phyloP scores from a whole-genome alignment of 2,888 invertebrate species.

The Rugalucina vietnamica region DNA sequence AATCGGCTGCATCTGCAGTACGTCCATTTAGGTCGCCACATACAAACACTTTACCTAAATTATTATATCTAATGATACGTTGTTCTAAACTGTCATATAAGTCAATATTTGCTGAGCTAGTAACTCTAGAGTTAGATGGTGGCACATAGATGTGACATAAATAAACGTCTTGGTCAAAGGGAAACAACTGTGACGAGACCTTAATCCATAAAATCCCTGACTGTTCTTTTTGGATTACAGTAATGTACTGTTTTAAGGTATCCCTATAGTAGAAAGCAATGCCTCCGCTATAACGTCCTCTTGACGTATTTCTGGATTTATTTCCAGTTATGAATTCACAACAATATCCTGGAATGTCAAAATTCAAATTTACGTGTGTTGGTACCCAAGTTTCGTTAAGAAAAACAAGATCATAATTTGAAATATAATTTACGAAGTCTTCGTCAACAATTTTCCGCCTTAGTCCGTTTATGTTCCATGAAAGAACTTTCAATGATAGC shows the following conservation, averaged over 20 bases:
- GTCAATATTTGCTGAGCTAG: not conserved
- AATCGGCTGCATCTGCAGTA: not conserved
- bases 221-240: not conserved
- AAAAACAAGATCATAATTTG: not conserved
- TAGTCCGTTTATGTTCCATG: not conserved
- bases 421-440: not conserved
- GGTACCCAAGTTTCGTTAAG: not conserved
- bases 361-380: not conserved
- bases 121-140: not conserved
- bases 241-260: not conserved
- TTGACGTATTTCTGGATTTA: not conserved
- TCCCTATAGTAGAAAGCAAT: not conserved
- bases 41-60: not conserved
- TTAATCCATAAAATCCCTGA: not conserved
- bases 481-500: not conserved
- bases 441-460: not conserved
- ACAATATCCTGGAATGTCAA: not conserved
- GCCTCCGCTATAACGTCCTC: not conserved
- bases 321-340: not conserved
- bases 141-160: not conserved
- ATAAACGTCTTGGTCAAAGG: not conserved
- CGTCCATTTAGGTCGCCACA: not conserved
- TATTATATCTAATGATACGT: not conserved
- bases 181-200: not conserved
- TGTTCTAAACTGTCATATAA: not conserved